These are phyloP conservation scores for Sparus aurata DNA, from an alignment of 2,797 vertebrate species.

Conservation along the genomic window DNA sequence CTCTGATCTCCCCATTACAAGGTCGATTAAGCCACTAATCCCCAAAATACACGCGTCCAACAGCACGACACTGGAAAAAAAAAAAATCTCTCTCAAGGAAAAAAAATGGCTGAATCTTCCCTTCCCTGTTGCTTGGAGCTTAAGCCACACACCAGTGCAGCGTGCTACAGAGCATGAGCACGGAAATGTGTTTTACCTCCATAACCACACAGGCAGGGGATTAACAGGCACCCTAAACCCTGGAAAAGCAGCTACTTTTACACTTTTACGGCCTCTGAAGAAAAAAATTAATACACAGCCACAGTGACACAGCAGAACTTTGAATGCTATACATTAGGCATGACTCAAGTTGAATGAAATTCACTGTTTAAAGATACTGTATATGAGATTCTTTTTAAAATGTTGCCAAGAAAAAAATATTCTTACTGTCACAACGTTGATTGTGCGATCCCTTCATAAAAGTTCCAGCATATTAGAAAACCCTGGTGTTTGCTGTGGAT, in stretches of 20 bases:
- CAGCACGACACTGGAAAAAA: conserved; percentile 78
- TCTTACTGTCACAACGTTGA: too few species aligned
- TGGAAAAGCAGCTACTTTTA: conserved; percentile 77
- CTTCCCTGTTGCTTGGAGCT: conserved; percentile 79
- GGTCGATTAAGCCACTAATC: conserved; percentile 91
- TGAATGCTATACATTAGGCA: conserved; percentile 25
- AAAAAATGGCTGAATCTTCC: conserved; percentile 75
- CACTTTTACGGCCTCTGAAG: conserved; percentile 60
- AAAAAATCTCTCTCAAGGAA: conserved; percentile 65
- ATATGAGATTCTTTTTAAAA: too few species aligned
- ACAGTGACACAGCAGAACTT: conserved; percentile 59
- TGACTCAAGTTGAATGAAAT: conserved; percentile 50
- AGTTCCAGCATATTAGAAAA: too few species aligned
- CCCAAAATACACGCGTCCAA: conserved; percentile 88
- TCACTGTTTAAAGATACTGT: not conserved
- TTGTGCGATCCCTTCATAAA: too few species aligned
- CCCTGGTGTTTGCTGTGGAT: too few species aligned
- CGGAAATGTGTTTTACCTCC: conserved; percentile 84
- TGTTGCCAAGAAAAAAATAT: too few species aligned
- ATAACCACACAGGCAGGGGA: conserved; percentile 79
- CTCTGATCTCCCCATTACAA: conserved; percentile 90
- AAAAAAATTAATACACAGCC: conserved; percentile 57
- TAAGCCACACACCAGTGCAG: conserved; percentile 82
- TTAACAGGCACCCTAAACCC: conserved; percentile 80
- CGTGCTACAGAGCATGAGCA: conserved; percentile 80